Base-by-base conservation (phyloP, 1,140 invertebrate genomes). In the Magallana gigas region DNA sequence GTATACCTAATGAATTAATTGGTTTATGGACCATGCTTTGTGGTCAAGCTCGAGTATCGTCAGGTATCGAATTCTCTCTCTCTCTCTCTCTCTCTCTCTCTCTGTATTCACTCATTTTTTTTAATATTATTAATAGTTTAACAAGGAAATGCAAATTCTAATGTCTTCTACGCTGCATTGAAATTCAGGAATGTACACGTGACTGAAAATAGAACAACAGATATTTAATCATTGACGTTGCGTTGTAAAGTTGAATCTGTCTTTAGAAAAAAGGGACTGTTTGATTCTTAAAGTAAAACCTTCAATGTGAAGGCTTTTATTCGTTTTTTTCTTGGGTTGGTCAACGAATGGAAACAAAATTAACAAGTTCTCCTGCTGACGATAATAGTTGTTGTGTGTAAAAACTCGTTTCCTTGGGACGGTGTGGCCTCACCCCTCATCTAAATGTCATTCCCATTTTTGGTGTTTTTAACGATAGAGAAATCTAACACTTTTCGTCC, bases 11-110 rank as follows among this genome's bases (percentile, higher is more conserved):
- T 16, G n/a, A 62, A 62, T 62, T 16, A 16, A 16, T 14, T 1
- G n/a, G 11, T n/a, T n/a, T 16, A 62, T 6, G 60, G 6, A 62
- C 0, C 4, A 0, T 62, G n/a, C 5, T 23, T 23, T 62, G 14
- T 14, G 14, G n/a, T n/a, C n/a, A 62, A 62, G 5, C n/a, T 14
- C 11, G 0, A 0, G 14, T 62, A 12, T 12, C 60, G 5, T 11
- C 6, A 12, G 5, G 14, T 12, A 12, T 12, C 60, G 0, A 12
- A 16, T n/a, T 62, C 60, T 62, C 60, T 62, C 60, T 62, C 60
- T 62, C 60, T 62, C 60, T 62, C 60, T 62, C 60, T 62, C 60
- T 62, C 60, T 62, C 60, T 62, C 60, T 62, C 60, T 62, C 60
- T 62, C 16, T 62, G 9, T n/a, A 16, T n/a, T 62, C 60, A 16